These are phyloP conservation scores for Xenus cinereus DNA, from an alignment of 2,113 vertebrate genomes.

Conservation along the genomic window DNA sequence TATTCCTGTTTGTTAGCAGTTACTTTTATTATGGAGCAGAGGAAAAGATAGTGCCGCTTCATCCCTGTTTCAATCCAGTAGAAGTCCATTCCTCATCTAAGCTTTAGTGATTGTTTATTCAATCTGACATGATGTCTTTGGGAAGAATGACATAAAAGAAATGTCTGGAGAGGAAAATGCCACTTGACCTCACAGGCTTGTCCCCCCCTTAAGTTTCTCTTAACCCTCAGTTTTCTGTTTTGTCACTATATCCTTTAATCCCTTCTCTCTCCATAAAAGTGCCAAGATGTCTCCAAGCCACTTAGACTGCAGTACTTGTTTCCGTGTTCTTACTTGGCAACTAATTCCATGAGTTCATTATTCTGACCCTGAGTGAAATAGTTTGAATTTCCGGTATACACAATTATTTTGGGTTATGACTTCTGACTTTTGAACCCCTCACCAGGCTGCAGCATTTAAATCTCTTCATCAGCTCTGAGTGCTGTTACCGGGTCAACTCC, in stretches of 20 bases:
- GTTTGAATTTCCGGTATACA: slow-evolving; percentile 40
- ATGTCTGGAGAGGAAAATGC: slow-evolving; percentile 20
- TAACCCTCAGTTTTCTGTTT: slow-evolving; percentile 33
- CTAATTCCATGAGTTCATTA: slow-evolving; percentile 19
- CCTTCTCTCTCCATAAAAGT: slow-evolving; percentile 63
- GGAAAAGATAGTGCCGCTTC: slow-evolving; percentile 10
- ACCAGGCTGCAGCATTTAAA: slow-evolving; percentile 39
- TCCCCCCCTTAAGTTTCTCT: slow-evolving; percentile 23
- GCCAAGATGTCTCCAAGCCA: slow-evolving; percentile 54
- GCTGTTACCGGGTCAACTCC: neutral
- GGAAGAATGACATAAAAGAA: slow-evolving; percentile 39
- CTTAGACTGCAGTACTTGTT: slow-evolving; percentile 29
- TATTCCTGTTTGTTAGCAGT: neutral
- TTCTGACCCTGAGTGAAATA: slow-evolving; percentile 30
- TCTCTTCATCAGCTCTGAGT: slow-evolving; percentile 27
- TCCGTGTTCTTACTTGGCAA: slow-evolving; percentile 39
- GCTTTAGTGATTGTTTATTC: slow-evolving; percentile 49
- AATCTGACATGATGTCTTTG: slow-evolving; percentile 18
- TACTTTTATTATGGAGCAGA: neutral
- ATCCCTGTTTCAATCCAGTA: slow-evolving; percentile 3
- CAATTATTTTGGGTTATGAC: slow-evolving; percentile 48
- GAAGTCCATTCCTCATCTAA: slow-evolving; percentile 42
- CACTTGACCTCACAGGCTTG: slow-evolving; percentile 31
- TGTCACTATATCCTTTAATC: slow-evolving; percentile 60
- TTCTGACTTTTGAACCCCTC: slow-evolving; percentile 48